Evolutionary conservation across 1,140 invertebrate genomes (phyloP), one percentile per base, ranked within the genome.

Genomic region (Grapholita molesta): DNA sequence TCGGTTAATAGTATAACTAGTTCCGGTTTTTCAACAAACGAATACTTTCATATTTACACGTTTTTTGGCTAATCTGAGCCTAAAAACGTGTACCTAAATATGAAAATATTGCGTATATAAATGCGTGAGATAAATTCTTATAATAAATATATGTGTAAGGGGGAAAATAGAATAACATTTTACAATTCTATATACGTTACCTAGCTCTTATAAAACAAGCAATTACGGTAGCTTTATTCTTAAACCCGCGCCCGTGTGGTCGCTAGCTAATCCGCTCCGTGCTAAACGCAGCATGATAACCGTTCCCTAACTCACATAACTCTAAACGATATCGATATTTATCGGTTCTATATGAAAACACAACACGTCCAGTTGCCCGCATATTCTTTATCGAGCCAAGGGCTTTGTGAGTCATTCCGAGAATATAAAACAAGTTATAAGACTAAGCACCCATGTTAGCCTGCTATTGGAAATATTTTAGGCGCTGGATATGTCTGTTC

Each of bases 261-360:
- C 33, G 33, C 33, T 38, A 38, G 7, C 5, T 61, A 30, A 61
- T 61, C 55, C 25, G 55, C 25, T 30, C n/a, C n/a, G n/a, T n/a
- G 7, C 30, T 28, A 12, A 21, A 61, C 12, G 12, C 25, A n/a
- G n/a, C 25, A 61, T 12, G n/a, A 30, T 61, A 61, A 61, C 25
- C 55, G 18, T 61, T 61, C 55, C 55, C 28, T 1, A 28, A 57
- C 53, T 61, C 55, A 18, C 42, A 28, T 61, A 61, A 61, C 55
- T 61, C 55, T 30, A 28, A 4, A 12, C 23, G 25, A 61, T 28
- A 61, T 61, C 25, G 24, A 61, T 61, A 28, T 61, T 61, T 61
- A 25, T 28, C 53, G n/a, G 55, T 61, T 61, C 55, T 61, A 61
- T 61, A 30, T 61, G 25, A 61, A 55, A 61, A 30, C 53, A 57